phyloP scores from a whole-genome alignment of 2,113 vertebrate species.

The Sporophila hypoxantha region DNA sequence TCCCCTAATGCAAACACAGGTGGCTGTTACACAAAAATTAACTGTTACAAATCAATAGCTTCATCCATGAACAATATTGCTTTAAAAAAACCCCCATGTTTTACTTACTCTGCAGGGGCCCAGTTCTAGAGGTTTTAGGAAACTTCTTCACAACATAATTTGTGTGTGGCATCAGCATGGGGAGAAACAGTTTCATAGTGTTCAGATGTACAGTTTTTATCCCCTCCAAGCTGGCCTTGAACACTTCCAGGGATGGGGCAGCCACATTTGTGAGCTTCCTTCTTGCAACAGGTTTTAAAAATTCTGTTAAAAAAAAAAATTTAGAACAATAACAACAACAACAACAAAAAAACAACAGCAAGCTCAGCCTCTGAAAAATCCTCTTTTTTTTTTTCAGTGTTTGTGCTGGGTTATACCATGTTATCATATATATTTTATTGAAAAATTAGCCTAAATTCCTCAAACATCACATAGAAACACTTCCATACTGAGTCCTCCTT shows the following conservation, averaged over 20 bases:
- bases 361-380: background rate
- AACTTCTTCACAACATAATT: background rate
- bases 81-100: accelerated
- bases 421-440: background rate
- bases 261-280: background rate
- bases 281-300: background rate
- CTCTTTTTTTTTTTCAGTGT: background rate
- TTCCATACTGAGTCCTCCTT: background rate
- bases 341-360: background rate
- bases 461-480: background rate
- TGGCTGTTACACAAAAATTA: background rate
- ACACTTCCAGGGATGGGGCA: background rate
- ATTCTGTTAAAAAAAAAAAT: background rate
- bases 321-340: no score
- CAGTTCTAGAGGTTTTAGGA: background rate
- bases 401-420: background rate
- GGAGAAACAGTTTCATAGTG: accelerated
- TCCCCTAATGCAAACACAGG: background rate
- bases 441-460: background rate
- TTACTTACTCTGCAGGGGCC: background rate
- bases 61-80: background rate
- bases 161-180: accelerated
- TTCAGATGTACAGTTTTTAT: background rate
- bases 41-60: accelerated
- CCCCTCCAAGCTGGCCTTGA: background rate